A percentile compares a stretch with the other conserved stretches of the same genome.
These are phyloP conservation scores for Melanaphis sacchari DNA, from an alignment of 1,140 invertebrate species.

Conservation along the genomic window DNA sequence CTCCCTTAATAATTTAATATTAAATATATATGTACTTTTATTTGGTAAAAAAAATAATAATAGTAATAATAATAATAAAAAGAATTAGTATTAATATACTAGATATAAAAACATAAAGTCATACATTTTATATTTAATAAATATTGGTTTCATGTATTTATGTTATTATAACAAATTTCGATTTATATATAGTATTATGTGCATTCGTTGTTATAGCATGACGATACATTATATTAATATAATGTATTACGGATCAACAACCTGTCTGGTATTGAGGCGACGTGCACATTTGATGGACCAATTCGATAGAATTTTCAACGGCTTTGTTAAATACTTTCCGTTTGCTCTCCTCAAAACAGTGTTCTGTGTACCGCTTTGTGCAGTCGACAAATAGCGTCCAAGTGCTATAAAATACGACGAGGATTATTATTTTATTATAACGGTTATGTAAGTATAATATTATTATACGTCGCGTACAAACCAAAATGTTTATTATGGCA, in stretches of 20 bases:
- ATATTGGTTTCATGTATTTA: not conserved
- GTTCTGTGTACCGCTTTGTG: conserved; percentile 68
- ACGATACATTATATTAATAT: not conserved
- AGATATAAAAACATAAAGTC: not conserved
- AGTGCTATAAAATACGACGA: conserved; percentile 62
- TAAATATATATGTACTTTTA: not conserved
- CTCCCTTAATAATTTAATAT: not conserved
- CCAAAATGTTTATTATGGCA: too few species aligned
- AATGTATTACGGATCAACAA: conserved; percentile 59
- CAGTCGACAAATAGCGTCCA: conserved; percentile 70
- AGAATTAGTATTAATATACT: not conserved
- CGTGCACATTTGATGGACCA: conserved; percentile 70
- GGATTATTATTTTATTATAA: not conserved
- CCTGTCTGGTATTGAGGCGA: conserved; percentile 68
- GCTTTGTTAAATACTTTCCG: conserved; percentile 69
- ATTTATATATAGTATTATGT: not conserved
- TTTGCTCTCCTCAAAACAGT: conserved; percentile 68
- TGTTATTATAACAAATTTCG: not conserved
- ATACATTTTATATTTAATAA: too few species aligned
- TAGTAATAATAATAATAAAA: too few species aligned
- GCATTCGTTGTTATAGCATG: not conserved
- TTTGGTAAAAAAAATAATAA: not conserved
- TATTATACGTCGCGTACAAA: too few species aligned
- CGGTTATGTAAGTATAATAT: not conserved
- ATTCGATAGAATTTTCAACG: conserved; percentile 68